Evolutionary conservation across 2,113 vertebrate species (phyloP).

Genomic region (Tachysurus fulvidraco): DNA sequence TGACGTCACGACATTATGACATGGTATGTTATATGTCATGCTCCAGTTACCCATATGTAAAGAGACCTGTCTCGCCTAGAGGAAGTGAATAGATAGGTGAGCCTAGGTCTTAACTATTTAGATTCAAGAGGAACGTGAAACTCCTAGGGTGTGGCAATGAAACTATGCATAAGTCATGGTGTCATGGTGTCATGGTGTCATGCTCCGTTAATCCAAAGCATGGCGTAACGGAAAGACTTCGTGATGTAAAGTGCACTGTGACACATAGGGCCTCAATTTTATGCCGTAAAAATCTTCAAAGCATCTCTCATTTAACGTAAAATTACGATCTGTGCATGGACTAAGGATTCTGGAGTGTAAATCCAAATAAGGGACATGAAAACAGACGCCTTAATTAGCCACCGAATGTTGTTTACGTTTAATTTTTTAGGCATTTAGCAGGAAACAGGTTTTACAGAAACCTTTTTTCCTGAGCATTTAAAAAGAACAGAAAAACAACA

Average conservation of each 20-base stretch:
- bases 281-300: not conserved
- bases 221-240: conserved; percentile 1
- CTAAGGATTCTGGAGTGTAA: no score
- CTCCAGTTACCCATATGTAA: not conserved
- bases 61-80: not conserved
- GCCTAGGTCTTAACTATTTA: not conserved
- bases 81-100: not conserved
- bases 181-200: conserved; percentile 24
- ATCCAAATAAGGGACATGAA: not conserved
- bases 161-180: conserved; percentile 34
- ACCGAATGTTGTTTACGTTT: not conserved
- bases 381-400: no score
- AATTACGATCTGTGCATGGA: not conserved
- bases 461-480: no score
- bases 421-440: not conserved
- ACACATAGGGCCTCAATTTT: not conserved
- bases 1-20: not conserved
- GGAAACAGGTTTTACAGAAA: not conserved
- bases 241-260: no score
- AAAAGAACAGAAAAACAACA: no score
- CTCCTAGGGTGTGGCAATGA: not conserved
- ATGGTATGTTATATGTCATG: no score
- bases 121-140: not conserved
- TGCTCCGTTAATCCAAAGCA: conserved; percentile 3
- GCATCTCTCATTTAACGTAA: not conserved